Conservation (phyloP, 2,113 vertebrate genomes). For the Colaptes auratus region DNA sequence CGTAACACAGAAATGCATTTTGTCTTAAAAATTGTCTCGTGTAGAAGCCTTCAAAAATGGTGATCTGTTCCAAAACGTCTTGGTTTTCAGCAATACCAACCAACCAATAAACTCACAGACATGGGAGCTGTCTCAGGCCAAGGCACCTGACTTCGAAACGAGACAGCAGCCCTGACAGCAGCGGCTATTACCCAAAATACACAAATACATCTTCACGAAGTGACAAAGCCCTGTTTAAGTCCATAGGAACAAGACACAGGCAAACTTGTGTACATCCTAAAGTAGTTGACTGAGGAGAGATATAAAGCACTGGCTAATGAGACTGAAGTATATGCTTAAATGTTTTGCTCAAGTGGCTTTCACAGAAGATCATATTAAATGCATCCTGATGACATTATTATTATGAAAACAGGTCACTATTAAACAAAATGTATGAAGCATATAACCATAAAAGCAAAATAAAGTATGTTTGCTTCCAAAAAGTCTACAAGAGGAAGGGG, state of each 20-base stretch:
- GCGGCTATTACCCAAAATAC: not conserved
- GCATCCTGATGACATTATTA: not conserved
- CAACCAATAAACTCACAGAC: not conserved
- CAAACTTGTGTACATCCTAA: not conserved
- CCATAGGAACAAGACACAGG: not conserved
- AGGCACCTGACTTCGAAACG: not conserved
- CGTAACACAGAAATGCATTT: not conserved
- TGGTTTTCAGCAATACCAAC: not conserved
- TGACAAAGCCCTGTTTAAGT: not conserved
- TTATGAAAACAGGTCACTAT: not conserved
- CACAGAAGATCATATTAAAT: not conserved
- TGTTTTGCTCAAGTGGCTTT: not conserved
- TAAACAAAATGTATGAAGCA: not conserved
- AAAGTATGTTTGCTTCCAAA: slow-evolving; percentile 28
- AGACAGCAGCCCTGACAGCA: not conserved
- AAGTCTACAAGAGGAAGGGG: not conserved
- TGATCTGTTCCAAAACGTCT: not conserved
- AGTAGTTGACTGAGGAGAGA: not conserved
- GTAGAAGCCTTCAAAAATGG: not conserved
- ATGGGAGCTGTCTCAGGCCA: not conserved
- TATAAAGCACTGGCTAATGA: not conserved
- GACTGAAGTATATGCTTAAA: not conserved
- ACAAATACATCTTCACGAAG: not conserved
- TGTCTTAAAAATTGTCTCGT: not conserved
- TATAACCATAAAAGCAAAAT: slow-evolving; percentile 31